phyloP scores from a whole-genome alignment of 2,888 invertebrate genomes.

The Mesoligia furuncula region DNA sequence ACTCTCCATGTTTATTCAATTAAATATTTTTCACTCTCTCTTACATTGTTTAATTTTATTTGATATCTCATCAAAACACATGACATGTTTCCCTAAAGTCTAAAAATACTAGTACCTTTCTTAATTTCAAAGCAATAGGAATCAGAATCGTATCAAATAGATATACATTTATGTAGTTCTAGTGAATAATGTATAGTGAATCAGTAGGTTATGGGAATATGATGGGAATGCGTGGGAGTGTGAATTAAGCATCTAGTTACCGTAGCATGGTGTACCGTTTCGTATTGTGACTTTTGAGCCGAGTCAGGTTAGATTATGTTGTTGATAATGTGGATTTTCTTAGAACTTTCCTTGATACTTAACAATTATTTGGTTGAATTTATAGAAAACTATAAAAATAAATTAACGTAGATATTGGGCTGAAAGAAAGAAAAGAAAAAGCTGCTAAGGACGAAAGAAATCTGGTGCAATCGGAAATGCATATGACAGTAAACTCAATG shows the following conservation, averaged over 20 bases:
- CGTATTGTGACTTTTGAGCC: constrained; percentile 32
- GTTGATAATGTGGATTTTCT: constrained; percentile 3
- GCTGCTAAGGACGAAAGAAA: not conserved
- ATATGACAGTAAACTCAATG: not conserved
- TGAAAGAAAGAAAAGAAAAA: no score
- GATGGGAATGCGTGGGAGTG: constrained; percentile 62
- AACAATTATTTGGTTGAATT: not conserved
- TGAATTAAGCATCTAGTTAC: constrained; percentile 54
- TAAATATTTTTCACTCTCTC: not conserved
- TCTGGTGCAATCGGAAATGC: not conserved
- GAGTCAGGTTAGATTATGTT: constrained; percentile 31
- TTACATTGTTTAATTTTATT: not conserved
- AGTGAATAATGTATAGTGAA: constrained; percentile 40
- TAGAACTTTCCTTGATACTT: constrained; percentile 7
- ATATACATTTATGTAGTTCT: constrained; percentile 1
- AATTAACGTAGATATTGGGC: no score
- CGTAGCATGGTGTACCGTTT: constrained; percentile 52
- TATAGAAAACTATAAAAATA: not conserved
- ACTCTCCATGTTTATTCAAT: not conserved
- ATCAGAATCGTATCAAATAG: constrained; percentile 27
- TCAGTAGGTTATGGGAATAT: constrained; percentile 65
- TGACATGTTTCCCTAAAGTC: not conserved
- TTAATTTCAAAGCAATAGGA: constrained; percentile 15
- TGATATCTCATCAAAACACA: not conserved
- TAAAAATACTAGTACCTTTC: not conserved